Conservation (phyloP, 2,797 vertebrate genomes). For the Cyprinella venusta region DNA sequence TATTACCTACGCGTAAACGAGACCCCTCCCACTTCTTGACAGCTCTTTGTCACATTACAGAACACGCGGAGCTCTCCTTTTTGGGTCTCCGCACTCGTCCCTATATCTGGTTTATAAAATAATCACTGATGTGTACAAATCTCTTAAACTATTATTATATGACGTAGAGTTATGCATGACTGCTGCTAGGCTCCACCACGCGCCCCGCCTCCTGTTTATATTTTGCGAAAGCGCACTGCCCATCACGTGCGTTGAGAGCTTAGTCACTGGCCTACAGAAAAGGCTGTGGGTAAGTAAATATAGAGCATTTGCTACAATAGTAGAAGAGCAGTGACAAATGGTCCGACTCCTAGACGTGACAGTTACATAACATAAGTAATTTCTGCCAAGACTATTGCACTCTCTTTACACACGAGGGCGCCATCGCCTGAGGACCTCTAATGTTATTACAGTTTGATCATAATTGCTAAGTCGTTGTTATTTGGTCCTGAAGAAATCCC, state of each 20-base stretch:
- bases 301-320: background rate
- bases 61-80: background rate
- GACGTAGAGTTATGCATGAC: too few species aligned
- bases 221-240: background rate
- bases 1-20: conserved; percentile 6
- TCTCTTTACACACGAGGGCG: conserved; percentile 17
- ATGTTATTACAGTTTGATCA: background rate
- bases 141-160: background rate
- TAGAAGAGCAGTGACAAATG: background rate
- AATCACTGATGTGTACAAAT: too few species aligned
- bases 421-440: background rate
- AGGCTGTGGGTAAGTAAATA: background rate
- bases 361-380: conserved; percentile 2
- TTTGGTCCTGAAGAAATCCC: too few species aligned
- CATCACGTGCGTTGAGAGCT: background rate
- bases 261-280: background rate
- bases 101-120: background rate
- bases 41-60: conserved; percentile 43
- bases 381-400: background rate
- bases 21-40: conserved; percentile 32
- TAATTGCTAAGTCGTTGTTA: too few species aligned
- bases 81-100: background rate
- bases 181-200: background rate
- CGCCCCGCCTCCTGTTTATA: conserved; percentile 30
- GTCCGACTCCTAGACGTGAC: background rate